Base-by-base conservation (phyloP, 2,113 vertebrate species). In the Cololabis saira region DNA sequence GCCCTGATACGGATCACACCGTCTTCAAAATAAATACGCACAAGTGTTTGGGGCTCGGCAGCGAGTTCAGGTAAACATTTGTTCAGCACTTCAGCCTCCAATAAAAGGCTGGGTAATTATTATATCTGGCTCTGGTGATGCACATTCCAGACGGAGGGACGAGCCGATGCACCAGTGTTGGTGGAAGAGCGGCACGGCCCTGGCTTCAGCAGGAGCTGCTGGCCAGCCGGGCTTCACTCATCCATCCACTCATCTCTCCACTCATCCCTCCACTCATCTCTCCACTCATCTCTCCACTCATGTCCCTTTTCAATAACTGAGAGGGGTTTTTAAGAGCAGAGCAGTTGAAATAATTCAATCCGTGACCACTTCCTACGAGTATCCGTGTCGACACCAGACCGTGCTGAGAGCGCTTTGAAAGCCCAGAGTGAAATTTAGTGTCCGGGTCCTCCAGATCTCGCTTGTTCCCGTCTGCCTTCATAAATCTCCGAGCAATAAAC, bases 131-230 rank as follows among this genome's bases (percentile, higher is more conserved):
- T 45, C 18, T 0, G 24, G 2, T 15, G 15, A 52, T 66, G 6
- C 40, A 58, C 68, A 87, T 87, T 84, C 89, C 85, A 75, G 66
- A 56, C 64, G 7, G 47, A 3, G 50, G 37, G 42, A 52, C 53
- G 45, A 65, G 73, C 60, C 42, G 52, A 45, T 48, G 44, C 65
- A 49, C 37, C 65, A 58, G 48, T 67, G 63, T 44, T 12, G 49
- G n/a, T n/a, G n/a, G n/a, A n/a, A n/a, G n/a, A n/a, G n/a, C n/a
- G n/a, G n/a, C n/a, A n/a, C n/a, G n/a, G n/a, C n/a, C n/a, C n/a
- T n/a, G n/a, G n/a, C n/a, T n/a, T n/a, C n/a, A n/a, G n/a, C n/a
- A n/a, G n/a, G n/a, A n/a, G n/a, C n/a, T n/a, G 54, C 27, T 47
- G 62, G 52, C 66, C 42, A 30, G 42, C 33, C 50, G 27, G 9